phyloP scores from a whole-genome alignment of 2,113 vertebrate species.

The Corythaixoides concolor region DNA sequence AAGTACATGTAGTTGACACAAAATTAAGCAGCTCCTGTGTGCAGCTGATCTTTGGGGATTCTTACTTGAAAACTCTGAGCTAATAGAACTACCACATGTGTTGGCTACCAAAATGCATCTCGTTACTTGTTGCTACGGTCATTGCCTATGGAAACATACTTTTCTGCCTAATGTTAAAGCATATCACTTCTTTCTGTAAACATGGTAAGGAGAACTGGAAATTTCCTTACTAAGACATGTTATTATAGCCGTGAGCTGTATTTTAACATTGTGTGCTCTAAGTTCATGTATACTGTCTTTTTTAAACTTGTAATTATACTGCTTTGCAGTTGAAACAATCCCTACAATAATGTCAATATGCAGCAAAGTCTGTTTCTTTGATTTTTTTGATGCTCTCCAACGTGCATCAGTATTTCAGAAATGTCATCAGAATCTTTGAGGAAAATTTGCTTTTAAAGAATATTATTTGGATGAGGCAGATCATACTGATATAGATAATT shows the following conservation, averaged over 20 bases:
- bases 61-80: background rate
- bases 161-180: slow-evolving; percentile 42
- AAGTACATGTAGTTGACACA: slow-evolving; percentile 39
- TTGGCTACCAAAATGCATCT: slow-evolving; percentile 49
- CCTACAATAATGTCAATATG: background rate
- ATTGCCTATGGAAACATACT: slow-evolving; percentile 53
- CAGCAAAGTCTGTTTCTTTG: background rate
- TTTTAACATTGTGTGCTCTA: background rate
- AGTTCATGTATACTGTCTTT: background rate
- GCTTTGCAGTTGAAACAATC: background rate
- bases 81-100: slow-evolving; percentile 62
- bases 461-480: background rate
- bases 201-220: slow-evolving; percentile 36
- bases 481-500: background rate
- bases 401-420: background rate
- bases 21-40: slow-evolving; percentile 56
- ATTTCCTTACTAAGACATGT: background rate
- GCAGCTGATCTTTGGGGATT: slow-evolving; percentile 30
- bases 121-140: slow-evolving; percentile 34
- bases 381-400: background rate
- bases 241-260: background rate
- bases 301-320: background rate
- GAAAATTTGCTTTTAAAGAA: background rate
- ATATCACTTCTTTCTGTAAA: slow-evolving; percentile 37
- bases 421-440: background rate